Conservation (phyloP, 2,113 vertebrate genomes). For the Platysternon megacephalum region DNA sequence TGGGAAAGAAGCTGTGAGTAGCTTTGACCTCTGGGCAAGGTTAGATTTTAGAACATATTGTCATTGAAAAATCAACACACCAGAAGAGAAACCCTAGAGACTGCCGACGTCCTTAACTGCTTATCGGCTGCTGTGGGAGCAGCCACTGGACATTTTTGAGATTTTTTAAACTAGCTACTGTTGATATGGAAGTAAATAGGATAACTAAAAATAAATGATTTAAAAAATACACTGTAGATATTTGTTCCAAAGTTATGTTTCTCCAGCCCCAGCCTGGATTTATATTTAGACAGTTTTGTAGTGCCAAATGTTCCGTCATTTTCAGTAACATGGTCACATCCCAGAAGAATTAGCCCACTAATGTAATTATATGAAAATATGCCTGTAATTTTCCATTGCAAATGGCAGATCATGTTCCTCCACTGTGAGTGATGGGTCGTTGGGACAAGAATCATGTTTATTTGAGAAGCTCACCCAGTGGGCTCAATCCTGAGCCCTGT, state of each 20-base stretch:
- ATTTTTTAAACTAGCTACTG: conserved; percentile 55
- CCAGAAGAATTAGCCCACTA: conserved; percentile 62
- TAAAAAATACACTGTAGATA: conserved; percentile 13
- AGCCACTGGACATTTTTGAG: conserved; percentile 52
- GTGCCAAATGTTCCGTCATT: conserved; percentile 68
- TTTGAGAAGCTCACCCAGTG: rapidly evolving
- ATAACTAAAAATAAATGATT: conserved; percentile 73
- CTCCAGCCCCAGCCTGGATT: conserved; percentile 46
- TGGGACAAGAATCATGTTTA: not conserved
- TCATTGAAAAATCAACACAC: conserved; percentile 74
- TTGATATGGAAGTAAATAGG: conserved; percentile 27
- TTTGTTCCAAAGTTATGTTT: conserved; percentile 70
- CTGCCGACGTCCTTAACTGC: conserved; percentile 16
- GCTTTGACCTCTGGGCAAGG: conserved; percentile 62
- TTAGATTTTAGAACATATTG: conserved; percentile 66
- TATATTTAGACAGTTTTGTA: conserved; percentile 52
- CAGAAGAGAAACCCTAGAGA: conserved; percentile 51
- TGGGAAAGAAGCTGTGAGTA: conserved; percentile 76
- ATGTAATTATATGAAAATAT: conserved; percentile 68
- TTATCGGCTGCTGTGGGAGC: conserved; percentile 49
- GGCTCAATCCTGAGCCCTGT: not conserved
- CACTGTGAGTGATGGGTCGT: not conserved
- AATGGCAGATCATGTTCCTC: conserved; percentile 50
- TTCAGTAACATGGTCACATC: conserved; percentile 65
- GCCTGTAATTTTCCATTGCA: conserved; percentile 77